Evolutionary conservation across 2,888 invertebrate species (phyloP).

Genomic region (Trissoscelio sp.): DNA sequence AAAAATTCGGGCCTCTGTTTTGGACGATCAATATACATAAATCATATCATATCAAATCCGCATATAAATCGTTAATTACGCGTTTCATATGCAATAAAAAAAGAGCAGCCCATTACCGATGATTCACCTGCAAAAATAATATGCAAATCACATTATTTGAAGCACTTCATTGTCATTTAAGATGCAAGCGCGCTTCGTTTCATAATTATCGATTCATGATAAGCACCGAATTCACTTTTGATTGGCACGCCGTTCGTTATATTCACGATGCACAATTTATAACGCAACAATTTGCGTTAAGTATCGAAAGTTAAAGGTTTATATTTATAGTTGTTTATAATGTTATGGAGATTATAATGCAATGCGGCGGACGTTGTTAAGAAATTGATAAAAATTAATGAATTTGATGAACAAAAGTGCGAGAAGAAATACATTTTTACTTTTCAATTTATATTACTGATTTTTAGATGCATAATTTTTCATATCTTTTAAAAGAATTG

Average conservation of each 20-base stretch:
- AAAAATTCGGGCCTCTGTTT: conserved; percentile 47
- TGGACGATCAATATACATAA: conserved; percentile 50
- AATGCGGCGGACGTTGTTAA: not conserved
- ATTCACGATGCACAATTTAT: conserved; percentile 6
- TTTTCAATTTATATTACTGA: too few species aligned
- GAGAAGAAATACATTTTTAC: too few species aligned
- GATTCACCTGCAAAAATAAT: conserved; percentile 52
- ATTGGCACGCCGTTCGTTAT: not conserved
- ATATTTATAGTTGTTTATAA: not conserved
- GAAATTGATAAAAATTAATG: conserved; percentile 5
- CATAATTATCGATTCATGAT: conserved; percentile 24
- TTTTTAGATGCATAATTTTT: too few species aligned
- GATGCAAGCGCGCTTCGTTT: conserved; percentile 24
- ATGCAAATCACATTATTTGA: conserved; percentile 49
- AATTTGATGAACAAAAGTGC: not conserved
- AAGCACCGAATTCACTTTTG: conserved; percentile 15
- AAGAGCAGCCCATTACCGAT: conserved; percentile 40
- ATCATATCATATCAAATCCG: conserved; percentile 48
- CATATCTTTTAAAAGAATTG: too few species aligned
- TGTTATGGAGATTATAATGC: not conserved
- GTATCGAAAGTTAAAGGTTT: conserved; percentile 13
- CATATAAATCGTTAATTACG: conserved; percentile 63
- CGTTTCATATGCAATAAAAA: conserved; percentile 36
- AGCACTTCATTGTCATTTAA: conserved; percentile 32
- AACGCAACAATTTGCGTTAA: conserved; percentile 12